phyloP scores from a whole-genome alignment of 1,140 invertebrate species.

The Tyrophagus putrescentiae region DNA sequence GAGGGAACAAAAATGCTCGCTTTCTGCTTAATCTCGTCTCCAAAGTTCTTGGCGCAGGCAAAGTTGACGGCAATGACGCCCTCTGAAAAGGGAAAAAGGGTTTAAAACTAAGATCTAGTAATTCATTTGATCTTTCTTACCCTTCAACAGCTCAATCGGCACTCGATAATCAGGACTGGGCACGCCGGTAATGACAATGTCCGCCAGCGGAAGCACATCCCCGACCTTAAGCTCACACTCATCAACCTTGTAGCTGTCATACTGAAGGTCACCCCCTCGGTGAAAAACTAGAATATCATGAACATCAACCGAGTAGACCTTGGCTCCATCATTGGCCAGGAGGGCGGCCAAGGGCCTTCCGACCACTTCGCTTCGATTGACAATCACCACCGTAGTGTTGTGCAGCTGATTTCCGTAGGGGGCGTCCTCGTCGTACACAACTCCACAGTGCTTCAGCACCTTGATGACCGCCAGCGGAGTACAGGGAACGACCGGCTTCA shows the following conservation, averaged over 20 bases:
- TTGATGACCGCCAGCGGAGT: constrained; percentile 23
- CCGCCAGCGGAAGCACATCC: constrained; percentile 19
- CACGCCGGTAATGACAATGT: constrained; percentile 22
- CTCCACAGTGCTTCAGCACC: too few relatives aligned
- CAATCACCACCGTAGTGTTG: constrained; percentile 20
- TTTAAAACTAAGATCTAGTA: background rate
- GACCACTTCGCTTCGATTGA: constrained; percentile 23
- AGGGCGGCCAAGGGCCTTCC: constrained; percentile 21
- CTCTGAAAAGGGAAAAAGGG: background rate
- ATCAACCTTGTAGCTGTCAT: constrained; percentile 10
- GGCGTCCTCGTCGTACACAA: constrained; percentile 19
- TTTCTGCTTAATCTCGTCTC: constrained; percentile 11
- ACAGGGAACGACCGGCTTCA: constrained; percentile 22
- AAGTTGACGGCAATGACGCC: constrained; percentile 21
- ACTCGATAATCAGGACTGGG: constrained; percentile 16
- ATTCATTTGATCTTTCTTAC: background rate
- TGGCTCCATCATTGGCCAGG: constrained; percentile 22
- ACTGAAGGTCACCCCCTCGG: background rate
- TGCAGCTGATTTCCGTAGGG: constrained; percentile 22
- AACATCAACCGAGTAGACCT: constrained; percentile 20
- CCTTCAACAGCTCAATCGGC: constrained; percentile 14
- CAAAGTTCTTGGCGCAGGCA: constrained; percentile 20
- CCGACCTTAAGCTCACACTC: constrained; percentile 11
- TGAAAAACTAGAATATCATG: constrained; percentile 19
- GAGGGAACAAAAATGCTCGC: constrained; percentile 18